These are phyloP conservation scores for Tuberolachnus salignus DNA, from an alignment of 2,888 invertebrate genomes.

Conservation along the genomic window DNA sequence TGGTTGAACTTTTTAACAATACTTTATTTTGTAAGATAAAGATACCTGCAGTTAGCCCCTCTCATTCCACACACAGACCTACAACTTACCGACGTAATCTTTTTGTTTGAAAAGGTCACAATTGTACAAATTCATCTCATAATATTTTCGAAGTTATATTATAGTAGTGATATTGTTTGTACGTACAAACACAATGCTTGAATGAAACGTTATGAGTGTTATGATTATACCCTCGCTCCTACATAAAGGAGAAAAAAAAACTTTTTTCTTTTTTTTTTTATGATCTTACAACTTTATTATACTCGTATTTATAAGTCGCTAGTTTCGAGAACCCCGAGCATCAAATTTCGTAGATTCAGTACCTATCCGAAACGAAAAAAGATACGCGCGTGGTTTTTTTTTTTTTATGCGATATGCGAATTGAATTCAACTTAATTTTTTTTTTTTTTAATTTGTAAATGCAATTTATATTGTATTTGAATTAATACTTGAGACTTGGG, in stretches of 20 bases:
- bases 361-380: constrained; percentile 2
- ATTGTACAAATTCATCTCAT: constrained; percentile 52
- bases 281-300: constrained; percentile 38
- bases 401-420: background rate
- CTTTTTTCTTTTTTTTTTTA: constrained; percentile 40
- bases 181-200: constrained; percentile 33
- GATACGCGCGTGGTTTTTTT: background rate
- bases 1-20: constrained; percentile 54
- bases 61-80: background rate
- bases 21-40: constrained; percentile 49
- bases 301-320: constrained; percentile 42
- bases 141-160: constrained; percentile 40
- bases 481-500: too few species aligned
- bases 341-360: background rate
- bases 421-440: background rate
- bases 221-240: too few species aligned
- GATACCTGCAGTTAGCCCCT: constrained; percentile 38
- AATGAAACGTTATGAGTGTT: constrained; percentile 32
- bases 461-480: too few species aligned
- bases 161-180: constrained; percentile 33
- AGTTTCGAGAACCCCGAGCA: constrained; percentile 25
- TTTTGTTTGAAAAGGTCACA: constrained; percentile 52
- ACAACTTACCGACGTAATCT: constrained; percentile 36
- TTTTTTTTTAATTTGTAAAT: background rate
- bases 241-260: constrained; percentile 21